A percentile compares a stretch with the other conserved stretches of the same genome.
Evolutionary conservation across 1,140 invertebrate genomes (phyloP).

Genomic region (Maniola jurtina): DNA sequence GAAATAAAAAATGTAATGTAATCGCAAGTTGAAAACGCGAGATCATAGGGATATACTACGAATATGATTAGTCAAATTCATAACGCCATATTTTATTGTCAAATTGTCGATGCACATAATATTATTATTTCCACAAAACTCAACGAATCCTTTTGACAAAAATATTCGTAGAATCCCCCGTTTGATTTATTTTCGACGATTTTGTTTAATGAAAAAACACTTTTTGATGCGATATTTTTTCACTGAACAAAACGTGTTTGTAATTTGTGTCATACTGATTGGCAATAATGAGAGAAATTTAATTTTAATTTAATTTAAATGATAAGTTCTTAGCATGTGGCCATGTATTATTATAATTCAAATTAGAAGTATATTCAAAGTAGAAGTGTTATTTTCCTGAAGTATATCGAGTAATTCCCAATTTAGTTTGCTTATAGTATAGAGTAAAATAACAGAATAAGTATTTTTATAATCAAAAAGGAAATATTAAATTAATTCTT

Average conservation of each 20-base stretch:
- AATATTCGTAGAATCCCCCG: constrained; percentile 6
- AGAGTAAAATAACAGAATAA: no score
- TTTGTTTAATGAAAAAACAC: constrained; percentile 11
- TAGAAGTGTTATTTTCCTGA: no score
- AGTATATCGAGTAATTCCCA: no score
- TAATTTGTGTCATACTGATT: constrained; percentile 7
- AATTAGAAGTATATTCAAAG: no score
- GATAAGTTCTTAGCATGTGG: no score
- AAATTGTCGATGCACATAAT: constrained; percentile 1
- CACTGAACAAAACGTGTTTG: constrained; percentile 3
- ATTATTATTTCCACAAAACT: constrained; percentile 2
- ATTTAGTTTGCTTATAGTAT: no score
- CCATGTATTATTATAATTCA: no score
- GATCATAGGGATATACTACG: constrained; percentile 17
- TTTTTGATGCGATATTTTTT: background rate
- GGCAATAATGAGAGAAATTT: constrained; percentile 12
- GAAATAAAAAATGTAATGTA: constrained; percentile 77
- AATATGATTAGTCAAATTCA: constrained; percentile 5
- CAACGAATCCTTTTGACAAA: constrained; percentile 14
- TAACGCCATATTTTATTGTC: constrained; percentile 19
- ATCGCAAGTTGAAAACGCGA: constrained; percentile 56
- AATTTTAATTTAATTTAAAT: background rate
- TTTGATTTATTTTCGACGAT: constrained; percentile 6
- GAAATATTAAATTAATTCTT: no score
- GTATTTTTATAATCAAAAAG: no score